A percentile compares a stretch with the other conserved stretches of the same genome.
phyloP scores from a whole-genome alignment of 1,140 invertebrate genomes.

The Mycetomoellerius zeteki region DNA sequence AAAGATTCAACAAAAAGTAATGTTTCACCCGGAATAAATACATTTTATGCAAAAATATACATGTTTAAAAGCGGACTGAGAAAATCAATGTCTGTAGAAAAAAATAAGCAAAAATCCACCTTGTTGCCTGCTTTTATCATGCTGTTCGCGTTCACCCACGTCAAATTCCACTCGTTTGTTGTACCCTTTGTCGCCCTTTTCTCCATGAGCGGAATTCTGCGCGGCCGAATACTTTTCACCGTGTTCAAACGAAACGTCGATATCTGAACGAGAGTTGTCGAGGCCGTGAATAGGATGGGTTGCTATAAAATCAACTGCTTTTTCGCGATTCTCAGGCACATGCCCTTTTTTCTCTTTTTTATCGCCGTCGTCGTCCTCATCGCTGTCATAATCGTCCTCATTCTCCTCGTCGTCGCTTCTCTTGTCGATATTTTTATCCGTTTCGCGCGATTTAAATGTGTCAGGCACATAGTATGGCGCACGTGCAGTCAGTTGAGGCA shows the following conservation, averaged over 20 bases:
- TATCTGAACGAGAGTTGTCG: background rate
- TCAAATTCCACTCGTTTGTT: slow-evolving; percentile 88
- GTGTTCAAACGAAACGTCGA: slow-evolving; percentile 33
- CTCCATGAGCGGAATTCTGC: slow-evolving; percentile 87
- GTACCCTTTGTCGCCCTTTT: slow-evolving; percentile 89
- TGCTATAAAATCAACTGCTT: background rate
- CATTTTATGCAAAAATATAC: background rate
- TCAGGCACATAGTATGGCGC: slow-evolving; percentile 61
- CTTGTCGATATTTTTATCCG: background rate
- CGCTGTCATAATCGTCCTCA: background rate
- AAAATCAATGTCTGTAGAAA: slow-evolving; percentile 27
- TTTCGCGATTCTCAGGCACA: background rate
- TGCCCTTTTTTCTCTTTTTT: slow-evolving; percentile 29
- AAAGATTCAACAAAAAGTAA: slow-evolving; percentile 56
- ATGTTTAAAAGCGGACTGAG: background rate
- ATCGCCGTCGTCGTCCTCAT: slow-evolving; percentile 25
- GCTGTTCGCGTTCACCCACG: slow-evolving; percentile 85
- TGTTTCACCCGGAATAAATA: background rate
- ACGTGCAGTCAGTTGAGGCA: slow-evolving; percentile 22
- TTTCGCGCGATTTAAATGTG: background rate
- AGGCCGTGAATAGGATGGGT: background rate
- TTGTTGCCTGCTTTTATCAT: slow-evolving; percentile 78
- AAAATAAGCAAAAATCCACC: slow-evolving; percentile 72
- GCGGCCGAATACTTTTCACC: slow-evolving; percentile 70
- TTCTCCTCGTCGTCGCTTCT: background rate